phyloP scores from a whole-genome alignment of 2,113 vertebrate genomes.

The Mungos mungo region DNA sequence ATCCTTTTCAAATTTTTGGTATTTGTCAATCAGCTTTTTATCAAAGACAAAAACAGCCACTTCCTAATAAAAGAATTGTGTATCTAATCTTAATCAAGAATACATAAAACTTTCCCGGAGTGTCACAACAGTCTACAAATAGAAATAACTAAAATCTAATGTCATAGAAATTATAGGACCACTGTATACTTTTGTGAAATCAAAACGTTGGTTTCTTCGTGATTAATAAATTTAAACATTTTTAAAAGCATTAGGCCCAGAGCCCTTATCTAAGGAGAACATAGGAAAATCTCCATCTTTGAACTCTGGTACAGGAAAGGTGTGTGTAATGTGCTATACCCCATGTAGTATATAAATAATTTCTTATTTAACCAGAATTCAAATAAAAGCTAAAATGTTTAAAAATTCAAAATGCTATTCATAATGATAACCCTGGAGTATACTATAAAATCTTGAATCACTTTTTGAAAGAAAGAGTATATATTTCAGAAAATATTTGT shows the following conservation, averaged over 20 bases:
- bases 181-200: not conserved
- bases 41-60: conserved; percentile 99
- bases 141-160: conserved; percentile 14
- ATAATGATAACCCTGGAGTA: not conserved
- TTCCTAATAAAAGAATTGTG: conserved; percentile 88
- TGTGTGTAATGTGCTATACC: not conserved
- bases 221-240: conserved; percentile 21
- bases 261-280: not conserved
- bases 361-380: conserved; percentile 7
- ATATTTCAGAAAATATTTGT: not conserved
- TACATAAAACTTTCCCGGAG: not conserved
- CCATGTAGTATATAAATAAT: not conserved
- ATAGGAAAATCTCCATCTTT: not conserved
- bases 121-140: not conserved
- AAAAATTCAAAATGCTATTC: conserved; percentile 14
- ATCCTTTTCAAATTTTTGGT: conserved; percentile 99
- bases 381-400: conserved; percentile 35
- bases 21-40: conserved; percentile 96
- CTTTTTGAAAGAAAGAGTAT: not conserved
- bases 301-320: not conserved
- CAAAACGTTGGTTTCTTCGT: not conserved
- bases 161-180: conserved; percentile 8
- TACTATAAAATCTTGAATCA: not conserved
- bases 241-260: conserved; percentile 13
- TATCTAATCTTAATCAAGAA: conserved; percentile 59